Evolutionary conservation across 1,140 invertebrate genomes (phyloP).

Genomic region (Cataglyphis hispanica): DNA sequence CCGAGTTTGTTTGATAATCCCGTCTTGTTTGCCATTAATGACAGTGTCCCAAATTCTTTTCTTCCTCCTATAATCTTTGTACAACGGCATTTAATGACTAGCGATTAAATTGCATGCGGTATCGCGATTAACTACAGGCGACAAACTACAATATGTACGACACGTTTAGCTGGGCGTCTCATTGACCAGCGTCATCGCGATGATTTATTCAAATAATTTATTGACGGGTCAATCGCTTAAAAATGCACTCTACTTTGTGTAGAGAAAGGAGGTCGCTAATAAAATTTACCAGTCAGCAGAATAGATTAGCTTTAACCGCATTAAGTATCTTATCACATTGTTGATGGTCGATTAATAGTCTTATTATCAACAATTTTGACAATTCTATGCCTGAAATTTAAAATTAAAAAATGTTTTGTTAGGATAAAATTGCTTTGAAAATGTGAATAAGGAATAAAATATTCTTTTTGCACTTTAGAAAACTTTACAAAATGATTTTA

Average conservation of each 20-base stretch:
- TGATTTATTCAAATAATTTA: conserved; percentile 44
- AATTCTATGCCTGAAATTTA: not conserved
- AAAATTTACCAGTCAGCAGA: conserved; percentile 32
- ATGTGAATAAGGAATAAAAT: not conserved
- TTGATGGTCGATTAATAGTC: not conserved
- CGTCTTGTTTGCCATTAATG: conserved; percentile 38
- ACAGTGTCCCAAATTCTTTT: conserved; percentile 34
- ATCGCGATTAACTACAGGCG: conserved; percentile 30
- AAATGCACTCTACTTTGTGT: conserved; percentile 17
- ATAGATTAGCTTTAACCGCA: conserved; percentile 9
- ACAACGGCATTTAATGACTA: conserved; percentile 9
- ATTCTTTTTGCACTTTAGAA: not conserved
- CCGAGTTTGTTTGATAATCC: conserved; percentile 25
- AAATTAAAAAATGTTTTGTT: not conserved
- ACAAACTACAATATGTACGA: conserved; percentile 1
- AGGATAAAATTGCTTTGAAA: not conserved
- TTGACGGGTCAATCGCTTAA: conserved; percentile 39
- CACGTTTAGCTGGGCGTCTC: conserved; percentile 41
- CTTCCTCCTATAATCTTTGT: conserved; percentile 4
- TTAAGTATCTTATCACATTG: not conserved
- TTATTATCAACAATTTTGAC: not conserved
- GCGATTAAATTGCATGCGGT: conserved; percentile 40
- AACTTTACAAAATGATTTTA: not conserved
- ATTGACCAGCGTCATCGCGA: conserved; percentile 45
- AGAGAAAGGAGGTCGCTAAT: conserved; percentile 39